phyloP scores from a whole-genome alignment of 2,113 vertebrate species.

The Colinus virginianus region DNA sequence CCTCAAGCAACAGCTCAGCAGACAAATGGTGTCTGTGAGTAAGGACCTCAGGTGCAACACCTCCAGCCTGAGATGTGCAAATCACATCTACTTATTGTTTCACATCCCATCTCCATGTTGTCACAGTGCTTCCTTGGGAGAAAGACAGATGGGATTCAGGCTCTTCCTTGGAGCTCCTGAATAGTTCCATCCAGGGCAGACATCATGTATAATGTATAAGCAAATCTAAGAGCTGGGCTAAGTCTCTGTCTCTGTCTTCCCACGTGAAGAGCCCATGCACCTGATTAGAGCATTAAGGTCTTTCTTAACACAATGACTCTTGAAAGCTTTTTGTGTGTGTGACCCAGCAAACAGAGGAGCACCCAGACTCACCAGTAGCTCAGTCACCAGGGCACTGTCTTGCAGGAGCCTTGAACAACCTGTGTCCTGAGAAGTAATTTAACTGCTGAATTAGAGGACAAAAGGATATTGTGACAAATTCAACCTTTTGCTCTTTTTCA shows the following conservation, averaged over 20 bases:
- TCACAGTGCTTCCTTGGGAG: not conserved
- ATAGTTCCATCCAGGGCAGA: not conserved
- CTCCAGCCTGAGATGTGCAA: not conserved
- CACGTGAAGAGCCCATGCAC: not conserved
- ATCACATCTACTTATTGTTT: not conserved
- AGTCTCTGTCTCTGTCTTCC: not conserved
- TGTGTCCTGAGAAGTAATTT: constrained; percentile 13
- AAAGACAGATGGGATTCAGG: not conserved
- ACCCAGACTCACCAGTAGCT: not conserved
- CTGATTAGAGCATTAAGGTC: not conserved
- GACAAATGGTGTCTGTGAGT: no score
- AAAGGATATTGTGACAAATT: not conserved
- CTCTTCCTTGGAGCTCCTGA: not conserved
- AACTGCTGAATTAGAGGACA: constrained; percentile 4
- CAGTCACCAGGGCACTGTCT: not conserved
- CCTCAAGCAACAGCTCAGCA: not conserved
- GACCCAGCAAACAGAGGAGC: constrained; percentile 19
- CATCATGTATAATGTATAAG: constrained; percentile 5
- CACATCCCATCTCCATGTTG: no score
- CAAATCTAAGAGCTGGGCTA: not conserved
- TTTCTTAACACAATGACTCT: not conserved
- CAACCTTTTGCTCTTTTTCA: constrained; percentile 47
- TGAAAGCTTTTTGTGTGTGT: not conserved
- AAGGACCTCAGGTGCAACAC: not conserved
- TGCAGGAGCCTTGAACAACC: not conserved